These are phyloP conservation scores for Linyphia triangularis DNA, from an alignment of 2,888 invertebrate genomes.

Conservation along the genomic window DNA sequence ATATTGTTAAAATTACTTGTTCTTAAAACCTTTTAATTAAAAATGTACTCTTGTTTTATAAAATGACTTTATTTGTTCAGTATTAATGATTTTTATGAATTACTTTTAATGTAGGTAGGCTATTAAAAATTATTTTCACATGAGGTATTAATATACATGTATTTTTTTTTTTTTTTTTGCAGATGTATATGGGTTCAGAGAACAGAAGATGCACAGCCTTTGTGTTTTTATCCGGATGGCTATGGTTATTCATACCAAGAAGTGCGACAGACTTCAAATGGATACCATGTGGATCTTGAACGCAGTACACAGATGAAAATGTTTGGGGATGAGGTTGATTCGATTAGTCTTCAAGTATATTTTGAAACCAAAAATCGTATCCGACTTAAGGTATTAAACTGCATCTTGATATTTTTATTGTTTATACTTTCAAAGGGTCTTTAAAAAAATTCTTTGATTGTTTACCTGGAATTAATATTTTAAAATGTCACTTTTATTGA, in stretches of 20 bases:
- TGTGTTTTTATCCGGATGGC: conserved; percentile 73
- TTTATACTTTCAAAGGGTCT: not conserved
- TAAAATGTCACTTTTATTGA: too few species aligned
- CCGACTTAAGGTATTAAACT: conserved; percentile 84
- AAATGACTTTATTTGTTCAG: too few species aligned
- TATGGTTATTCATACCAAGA: conserved; percentile 66
- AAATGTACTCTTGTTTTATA: too few species aligned
- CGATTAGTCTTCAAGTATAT: conserved; percentile 78
- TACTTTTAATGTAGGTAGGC: too few species aligned
- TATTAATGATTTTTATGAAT: too few species aligned
- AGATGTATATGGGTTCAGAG: conserved; percentile 73
- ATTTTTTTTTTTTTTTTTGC: not conserved
- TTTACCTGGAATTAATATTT: not conserved
- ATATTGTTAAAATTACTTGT: too few species aligned
- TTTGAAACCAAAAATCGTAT: conserved; percentile 84
- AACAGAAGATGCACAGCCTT: conserved; percentile 59
- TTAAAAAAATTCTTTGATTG: not conserved
- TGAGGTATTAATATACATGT: not conserved
- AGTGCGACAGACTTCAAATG: conserved; percentile 60
- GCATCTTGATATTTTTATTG: not conserved
- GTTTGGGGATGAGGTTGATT: conserved; percentile 70
- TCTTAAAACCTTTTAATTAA: too few species aligned
- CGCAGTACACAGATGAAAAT: conserved; percentile 62
- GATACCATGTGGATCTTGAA: conserved; percentile 64
- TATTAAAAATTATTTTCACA: not conserved